These are phyloP conservation scores for Osedax frankpressi DNA, from an alignment of 2,888 invertebrate species.

Conservation along the genomic window DNA sequence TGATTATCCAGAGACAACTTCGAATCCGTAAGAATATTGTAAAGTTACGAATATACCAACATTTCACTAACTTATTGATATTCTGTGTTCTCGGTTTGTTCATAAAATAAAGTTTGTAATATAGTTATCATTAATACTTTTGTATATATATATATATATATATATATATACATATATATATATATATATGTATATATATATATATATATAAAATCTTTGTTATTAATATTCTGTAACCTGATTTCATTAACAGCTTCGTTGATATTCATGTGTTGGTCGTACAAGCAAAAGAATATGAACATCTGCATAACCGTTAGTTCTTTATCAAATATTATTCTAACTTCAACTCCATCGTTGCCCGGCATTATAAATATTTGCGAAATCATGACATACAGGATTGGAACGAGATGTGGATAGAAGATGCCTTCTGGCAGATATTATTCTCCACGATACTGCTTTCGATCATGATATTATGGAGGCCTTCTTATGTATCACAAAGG, in stretches of 20 bases:
- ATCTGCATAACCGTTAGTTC: constrained; percentile 54
- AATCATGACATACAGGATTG: too few relatives aligned
- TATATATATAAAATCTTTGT: not conserved
- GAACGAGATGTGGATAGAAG: constrained; percentile 71
- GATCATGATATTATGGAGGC: constrained; percentile 88
- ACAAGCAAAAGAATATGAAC: constrained; percentile 62
- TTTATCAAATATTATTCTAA: too few relatives aligned
- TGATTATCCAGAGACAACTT: constrained; percentile 76
- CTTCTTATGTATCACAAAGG: constrained; percentile 85
- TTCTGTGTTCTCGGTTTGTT: constrained; percentile 62
- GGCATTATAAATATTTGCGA: too few relatives aligned
- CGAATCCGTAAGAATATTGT: constrained; percentile 75
- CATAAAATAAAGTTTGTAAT: not conserved
- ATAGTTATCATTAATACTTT: not conserved
- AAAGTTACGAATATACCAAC: constrained; percentile 73
- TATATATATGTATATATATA: not conserved
- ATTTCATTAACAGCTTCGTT: constrained; percentile 57
- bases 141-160: constrained; percentile 3
- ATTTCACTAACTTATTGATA: constrained; percentile 84
- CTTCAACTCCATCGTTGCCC: too few relatives aligned
- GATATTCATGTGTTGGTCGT: constrained; percentile 81
- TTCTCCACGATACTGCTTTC: constrained; percentile 74
- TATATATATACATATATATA: constrained; percentile 2
- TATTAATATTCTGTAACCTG: not conserved
- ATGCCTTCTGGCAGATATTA: constrained; percentile 85